These are phyloP conservation scores for Orthonychiurus folsomi DNA, from an alignment of 2,888 invertebrate species.

Conservation along the genomic window DNA sequence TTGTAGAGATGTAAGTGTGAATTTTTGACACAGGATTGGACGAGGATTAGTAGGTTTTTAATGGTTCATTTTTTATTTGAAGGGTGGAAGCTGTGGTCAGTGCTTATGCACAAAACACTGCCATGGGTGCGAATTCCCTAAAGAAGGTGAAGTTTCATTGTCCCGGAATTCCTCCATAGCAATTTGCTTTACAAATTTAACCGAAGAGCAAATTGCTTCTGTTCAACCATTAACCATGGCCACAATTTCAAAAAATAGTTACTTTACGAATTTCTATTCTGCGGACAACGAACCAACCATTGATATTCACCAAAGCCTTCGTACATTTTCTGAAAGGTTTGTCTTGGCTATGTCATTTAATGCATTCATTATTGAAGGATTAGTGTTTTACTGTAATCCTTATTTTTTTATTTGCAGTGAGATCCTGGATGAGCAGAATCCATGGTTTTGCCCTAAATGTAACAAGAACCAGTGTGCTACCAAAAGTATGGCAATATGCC, in stretches of 20 bases:
- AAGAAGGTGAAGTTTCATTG: conserved; percentile 48
- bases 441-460: conserved; percentile 58
- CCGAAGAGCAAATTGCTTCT: conserved; percentile 43
- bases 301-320: conserved; percentile 51
- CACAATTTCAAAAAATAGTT: not conserved
- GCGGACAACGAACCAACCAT: conserved; percentile 31
- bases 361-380: not conserved
- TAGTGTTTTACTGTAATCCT: not conserved
- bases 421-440: conserved; percentile 55
- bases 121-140: conserved; percentile 50
- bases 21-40: not conserved
- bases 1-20: conserved; percentile 22
- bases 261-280: not conserved
- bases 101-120: conserved; percentile 53
- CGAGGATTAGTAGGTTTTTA: not conserved
- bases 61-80: conserved; percentile 15
- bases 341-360: not conserved
- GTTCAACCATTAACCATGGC: conserved; percentile 35
- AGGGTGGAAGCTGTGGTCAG: conserved; percentile 54
- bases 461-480: conserved; percentile 55
- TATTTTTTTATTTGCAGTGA: conserved; percentile 47
- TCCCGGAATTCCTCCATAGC: conserved; percentile 52
- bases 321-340: conserved; percentile 55
- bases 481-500: conserved; percentile 57
- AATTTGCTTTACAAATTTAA: conserved; percentile 46